Evolutionary conservation across 2,113 vertebrate species (phyloP).

Genomic region (Fulica atra): DNA sequence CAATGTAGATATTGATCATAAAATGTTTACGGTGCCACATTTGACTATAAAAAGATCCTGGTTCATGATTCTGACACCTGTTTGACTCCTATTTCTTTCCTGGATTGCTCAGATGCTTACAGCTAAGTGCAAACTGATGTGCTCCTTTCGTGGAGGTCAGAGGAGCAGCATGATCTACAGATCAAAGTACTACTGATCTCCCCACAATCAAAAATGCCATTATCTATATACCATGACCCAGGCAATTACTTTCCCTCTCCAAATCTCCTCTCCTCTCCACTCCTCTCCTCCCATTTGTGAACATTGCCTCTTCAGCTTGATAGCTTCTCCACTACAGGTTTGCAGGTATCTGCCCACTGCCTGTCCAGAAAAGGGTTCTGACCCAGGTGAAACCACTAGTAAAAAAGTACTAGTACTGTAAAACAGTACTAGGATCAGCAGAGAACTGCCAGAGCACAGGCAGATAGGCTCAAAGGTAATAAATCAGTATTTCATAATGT

Average conservation of each 20-base stretch:
- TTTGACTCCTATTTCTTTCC: slow-evolving; percentile 38
- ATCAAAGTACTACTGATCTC: not conserved
- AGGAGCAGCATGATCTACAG: not conserved
- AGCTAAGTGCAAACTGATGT: not conserved
- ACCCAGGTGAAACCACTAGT: not conserved
- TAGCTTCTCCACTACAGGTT: not conserved
- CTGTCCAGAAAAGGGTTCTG: not conserved
- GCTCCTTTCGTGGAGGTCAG: not conserved
- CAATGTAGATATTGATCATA: slow-evolving; percentile 74
- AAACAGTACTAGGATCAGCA: not conserved
- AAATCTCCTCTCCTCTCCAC: not conserved
- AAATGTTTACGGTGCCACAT: slow-evolving; percentile 61
- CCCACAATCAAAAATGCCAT: not conserved
- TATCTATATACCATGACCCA: not conserved
- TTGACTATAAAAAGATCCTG: slow-evolving; percentile 54
- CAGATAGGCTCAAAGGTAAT: not conserved
- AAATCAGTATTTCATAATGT: not conserved
- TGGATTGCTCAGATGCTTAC: not conserved
- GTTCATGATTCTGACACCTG: slow-evolving; percentile 57
- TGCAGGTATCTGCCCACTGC: not conserved
- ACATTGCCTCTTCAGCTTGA: not conserved
- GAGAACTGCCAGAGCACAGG: not conserved
- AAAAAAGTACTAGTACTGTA: not conserved
- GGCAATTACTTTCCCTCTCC: not conserved
- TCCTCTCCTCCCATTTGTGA: not conserved